Conservation (phyloP, 2,888 invertebrate genomes). For the Trypoxylon attenuatum region DNA sequence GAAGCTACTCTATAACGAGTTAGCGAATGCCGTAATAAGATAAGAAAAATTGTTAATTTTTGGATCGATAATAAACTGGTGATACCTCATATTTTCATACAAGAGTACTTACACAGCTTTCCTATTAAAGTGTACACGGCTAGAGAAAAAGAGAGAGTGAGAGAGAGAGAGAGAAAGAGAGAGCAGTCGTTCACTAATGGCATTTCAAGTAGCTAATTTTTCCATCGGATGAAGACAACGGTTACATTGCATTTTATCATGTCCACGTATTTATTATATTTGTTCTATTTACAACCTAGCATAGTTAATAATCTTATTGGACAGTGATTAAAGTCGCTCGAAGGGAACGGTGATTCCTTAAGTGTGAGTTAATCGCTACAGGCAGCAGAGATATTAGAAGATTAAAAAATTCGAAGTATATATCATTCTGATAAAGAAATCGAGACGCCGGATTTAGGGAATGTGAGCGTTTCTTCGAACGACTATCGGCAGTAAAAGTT, state of each 20-base stretch:
- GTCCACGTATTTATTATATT: constrained; percentile 49
- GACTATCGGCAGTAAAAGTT: constrained; percentile 63
- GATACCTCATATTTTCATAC: no score
- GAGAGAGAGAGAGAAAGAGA: no score
- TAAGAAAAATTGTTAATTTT: no score
- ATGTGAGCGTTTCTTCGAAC: constrained; percentile 57
- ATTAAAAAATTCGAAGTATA: constrained; percentile 31
- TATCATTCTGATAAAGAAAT: constrained; percentile 27
- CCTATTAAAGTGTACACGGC: no score
- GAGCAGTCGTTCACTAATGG: no score
- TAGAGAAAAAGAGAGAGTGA: no score
- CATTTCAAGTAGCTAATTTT: no score
- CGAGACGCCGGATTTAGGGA: constrained; percentile 30
- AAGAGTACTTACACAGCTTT: no score
- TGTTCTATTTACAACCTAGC: constrained; percentile 69
- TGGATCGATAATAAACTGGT: no score
- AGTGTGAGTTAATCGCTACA: no score
- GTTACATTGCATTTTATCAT: constrained; percentile 26
- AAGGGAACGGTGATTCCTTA: constrained; percentile 55
- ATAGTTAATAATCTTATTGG: constrained; percentile 65
- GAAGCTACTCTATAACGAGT: no score
- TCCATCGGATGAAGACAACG: constrained; percentile 18
- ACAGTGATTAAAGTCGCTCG: constrained; percentile 65
- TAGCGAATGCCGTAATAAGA: not conserved
- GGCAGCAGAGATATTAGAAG: constrained; percentile 3